phyloP scores from a whole-genome alignment of 2,888 invertebrate genomes.

The Coecobrya sp. region DNA sequence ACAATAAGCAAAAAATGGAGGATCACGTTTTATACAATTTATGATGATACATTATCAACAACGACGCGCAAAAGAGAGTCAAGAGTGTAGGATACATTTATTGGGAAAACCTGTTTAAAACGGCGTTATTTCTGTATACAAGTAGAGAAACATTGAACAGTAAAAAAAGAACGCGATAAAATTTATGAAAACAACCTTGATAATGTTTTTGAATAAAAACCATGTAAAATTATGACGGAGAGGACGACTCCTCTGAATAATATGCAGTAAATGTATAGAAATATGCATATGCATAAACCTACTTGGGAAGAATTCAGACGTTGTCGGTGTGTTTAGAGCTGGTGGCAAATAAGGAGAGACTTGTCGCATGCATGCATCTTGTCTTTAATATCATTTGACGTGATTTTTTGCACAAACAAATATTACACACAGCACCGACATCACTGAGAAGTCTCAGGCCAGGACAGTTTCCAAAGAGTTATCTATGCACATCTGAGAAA shows the following conservation, averaged over 20 bases:
- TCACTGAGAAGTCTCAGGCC: neutral
- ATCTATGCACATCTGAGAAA: neutral
- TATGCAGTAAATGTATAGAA: neutral
- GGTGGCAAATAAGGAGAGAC: neutral
- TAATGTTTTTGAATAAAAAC: constrained; percentile 47
- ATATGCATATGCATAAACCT: neutral
- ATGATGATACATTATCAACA: constrained; percentile 9
- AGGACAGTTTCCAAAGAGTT: neutral
- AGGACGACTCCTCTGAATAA: neutral
- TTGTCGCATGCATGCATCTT: neutral
- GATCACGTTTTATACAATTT: constrained; percentile 23
- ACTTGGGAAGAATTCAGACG: neutral
- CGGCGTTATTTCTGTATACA: neutral
- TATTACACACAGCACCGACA: neutral
- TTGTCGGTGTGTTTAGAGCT: neutral
- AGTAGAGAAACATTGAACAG: neutral
- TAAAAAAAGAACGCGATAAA: neutral
- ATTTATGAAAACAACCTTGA: constrained; percentile 38
- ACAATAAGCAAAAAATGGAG: neutral
- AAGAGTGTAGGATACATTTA: neutral
- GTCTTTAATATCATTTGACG: neutral
- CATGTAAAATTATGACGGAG: constrained; percentile 36
- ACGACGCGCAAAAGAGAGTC: neutral
- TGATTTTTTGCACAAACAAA: constrained; percentile 17
- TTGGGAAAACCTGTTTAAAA: constrained; percentile 23